Conservation (phyloP, 1,140 invertebrate species). For the Drosophila pandora region DNA sequence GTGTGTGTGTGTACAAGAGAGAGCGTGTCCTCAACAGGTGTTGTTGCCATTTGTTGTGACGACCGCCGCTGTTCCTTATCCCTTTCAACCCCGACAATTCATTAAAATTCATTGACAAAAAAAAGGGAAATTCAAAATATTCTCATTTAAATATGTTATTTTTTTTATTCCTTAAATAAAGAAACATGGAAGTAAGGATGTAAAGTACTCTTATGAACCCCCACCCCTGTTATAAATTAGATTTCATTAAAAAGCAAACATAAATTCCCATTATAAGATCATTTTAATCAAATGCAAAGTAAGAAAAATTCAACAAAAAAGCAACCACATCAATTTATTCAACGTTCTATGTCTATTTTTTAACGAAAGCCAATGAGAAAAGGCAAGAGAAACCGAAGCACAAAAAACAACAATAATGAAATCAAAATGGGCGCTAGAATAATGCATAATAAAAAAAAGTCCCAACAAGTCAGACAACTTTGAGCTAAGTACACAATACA, state of each 20-base stretch:
- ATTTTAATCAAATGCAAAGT: conserved; percentile 30
- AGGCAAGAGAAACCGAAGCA: conserved; percentile 49
- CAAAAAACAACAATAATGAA: conserved; percentile 57
- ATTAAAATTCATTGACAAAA: conserved; percentile 56
- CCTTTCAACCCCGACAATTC: conserved; percentile 16
- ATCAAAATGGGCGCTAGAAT: conserved; percentile 81
- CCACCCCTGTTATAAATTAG: conserved; percentile 11
- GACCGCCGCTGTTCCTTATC: conserved; percentile 22
- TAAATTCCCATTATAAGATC: conserved; percentile 35
- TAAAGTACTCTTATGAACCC: neutral
- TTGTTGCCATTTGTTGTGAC: conserved; percentile 72
- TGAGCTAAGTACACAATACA: conserved; percentile 65
- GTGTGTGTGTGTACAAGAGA: conserved; percentile 26
- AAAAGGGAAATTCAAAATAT: neutral
- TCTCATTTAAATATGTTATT: neutral
- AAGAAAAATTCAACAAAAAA: conserved; percentile 41
- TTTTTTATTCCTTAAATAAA: neutral
- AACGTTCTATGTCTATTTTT: conserved; percentile 45
- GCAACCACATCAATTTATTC: conserved; percentile 64
- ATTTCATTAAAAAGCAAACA: conserved; percentile 22
- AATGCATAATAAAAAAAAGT: conserved; percentile 64
- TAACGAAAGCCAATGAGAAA: conserved; percentile 74
- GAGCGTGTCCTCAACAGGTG: conserved; percentile 65
- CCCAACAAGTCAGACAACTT: conserved; percentile 79
- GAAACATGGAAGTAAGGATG: neutral